phyloP scores from a whole-genome alignment of 53 echinoderm and acorn worm species.

The Arbacia lixula region DNA sequence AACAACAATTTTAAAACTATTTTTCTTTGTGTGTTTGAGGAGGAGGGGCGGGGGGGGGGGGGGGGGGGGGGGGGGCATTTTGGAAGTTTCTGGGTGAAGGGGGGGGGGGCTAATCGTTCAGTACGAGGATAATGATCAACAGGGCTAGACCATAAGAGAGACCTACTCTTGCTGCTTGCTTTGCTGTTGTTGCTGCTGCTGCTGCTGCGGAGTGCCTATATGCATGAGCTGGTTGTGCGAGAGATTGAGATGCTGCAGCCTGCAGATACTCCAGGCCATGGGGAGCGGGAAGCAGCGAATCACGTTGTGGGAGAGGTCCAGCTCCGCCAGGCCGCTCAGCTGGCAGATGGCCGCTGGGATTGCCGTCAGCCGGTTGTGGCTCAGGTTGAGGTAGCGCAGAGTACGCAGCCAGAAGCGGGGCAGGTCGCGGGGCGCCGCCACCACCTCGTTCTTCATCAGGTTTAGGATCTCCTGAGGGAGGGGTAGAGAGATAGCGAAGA shows the following conservation, averaged over 20 bases:
- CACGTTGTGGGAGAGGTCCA: constrained; percentile 64
- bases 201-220: constrained; percentile 2
- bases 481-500: not conserved
- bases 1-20: too few relatives aligned
- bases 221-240: constrained; percentile 67
- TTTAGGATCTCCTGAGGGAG: constrained; percentile 45
- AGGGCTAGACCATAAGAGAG: too few relatives aligned
- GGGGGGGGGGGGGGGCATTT: too few relatives aligned
- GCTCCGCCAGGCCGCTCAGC: constrained; percentile 53
- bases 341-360: constrained; percentile 63
- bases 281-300: constrained; percentile 43
- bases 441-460: constrained; percentile 34
- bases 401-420: constrained; percentile 57
- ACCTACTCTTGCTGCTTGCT: constrained; percentile 1
- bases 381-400: constrained; percentile 56
- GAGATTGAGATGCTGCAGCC: constrained; percentile 65
- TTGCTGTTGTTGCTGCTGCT: not conserved
- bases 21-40: too few relatives aligned
- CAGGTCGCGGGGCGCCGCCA: constrained; percentile 32
- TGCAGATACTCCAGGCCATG: constrained; percentile 55
- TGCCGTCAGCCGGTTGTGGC: constrained; percentile 59
- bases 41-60: too few relatives aligned
- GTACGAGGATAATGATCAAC: too few relatives aligned
- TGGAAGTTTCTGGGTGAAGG: too few relatives aligned
- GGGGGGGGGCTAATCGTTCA: too few relatives aligned